Base-by-base conservation (phyloP, 1,140 invertebrate species). In the Lepidurus packardi region DNA sequence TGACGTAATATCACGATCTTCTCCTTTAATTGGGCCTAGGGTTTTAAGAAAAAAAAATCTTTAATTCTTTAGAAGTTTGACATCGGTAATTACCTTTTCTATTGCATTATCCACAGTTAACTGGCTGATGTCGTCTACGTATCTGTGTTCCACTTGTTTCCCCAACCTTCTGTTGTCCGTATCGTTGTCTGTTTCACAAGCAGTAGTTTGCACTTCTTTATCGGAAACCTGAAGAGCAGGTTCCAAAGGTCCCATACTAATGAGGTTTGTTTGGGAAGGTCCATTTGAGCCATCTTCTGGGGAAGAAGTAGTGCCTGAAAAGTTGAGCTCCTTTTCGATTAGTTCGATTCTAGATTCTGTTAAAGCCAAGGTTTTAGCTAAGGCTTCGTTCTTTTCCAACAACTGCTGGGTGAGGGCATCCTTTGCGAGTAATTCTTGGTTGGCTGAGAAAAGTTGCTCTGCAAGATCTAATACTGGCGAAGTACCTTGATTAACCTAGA, bases 211-310 rank as follows among this genome's bases (percentile, higher is more conserved):
- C 6, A 65, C 53, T n/a, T 13, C 8, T 3, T 65, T 65, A 7
- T 65, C 53, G 6, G 53, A n/a, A 65, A 65, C 21, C 21, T 65
- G 53, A 65, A 65, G 53, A 16, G 21, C 53, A 65, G 53, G 53
- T 21, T 65, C 53, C 53, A 65, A 65, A 65, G 53, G 53, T 65
- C 53, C 53, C 13, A 65, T 21, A 16, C 53, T 65, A 21, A 65
- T 65, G 21, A 5, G 7, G 53, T 65, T 13, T 65, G 16, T 21
- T n/a, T 65, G 8, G 13, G 53, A 65, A 65, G 53, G 53, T 65
- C 53, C 53, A 65, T 65, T 65, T 65, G 53, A 65, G 53, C 53
- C 21, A 6, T 21, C 53, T 65, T 65, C 53, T 21, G 53, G 53
- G 53, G 53, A 65, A 13, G 53, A 65, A 21, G 21, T 21, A n/a